phyloP scores from a whole-genome alignment of 2,113 vertebrate genomes.

The Osmerus eperlanus region DNA sequence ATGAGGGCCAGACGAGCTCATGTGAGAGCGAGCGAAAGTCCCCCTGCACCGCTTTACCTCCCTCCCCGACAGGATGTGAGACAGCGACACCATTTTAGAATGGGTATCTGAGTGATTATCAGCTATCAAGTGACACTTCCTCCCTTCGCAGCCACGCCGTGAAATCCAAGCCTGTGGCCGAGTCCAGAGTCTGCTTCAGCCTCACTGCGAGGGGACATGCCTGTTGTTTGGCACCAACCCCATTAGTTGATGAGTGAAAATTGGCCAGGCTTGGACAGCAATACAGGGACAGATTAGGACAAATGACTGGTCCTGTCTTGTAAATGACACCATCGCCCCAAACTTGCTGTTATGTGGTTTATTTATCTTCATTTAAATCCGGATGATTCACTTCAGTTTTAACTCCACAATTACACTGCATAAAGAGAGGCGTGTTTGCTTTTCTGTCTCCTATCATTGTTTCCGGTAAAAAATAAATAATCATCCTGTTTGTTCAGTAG shows the following conservation, averaged over 20 bases:
- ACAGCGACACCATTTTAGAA: slow-evolving; percentile 9
- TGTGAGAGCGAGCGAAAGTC: slow-evolving; percentile 2
- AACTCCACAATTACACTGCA: not conserved
- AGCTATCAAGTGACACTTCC: slow-evolving; percentile 26
- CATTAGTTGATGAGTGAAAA: not conserved
- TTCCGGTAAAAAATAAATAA: not conserved
- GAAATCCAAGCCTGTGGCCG: slow-evolving; percentile 15
- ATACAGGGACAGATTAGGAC: not conserved
- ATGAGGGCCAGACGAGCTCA: not conserved
- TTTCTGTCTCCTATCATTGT: no score
- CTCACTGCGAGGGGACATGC: slow-evolving; percentile 1
- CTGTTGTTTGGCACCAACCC: slow-evolving; percentile 11
- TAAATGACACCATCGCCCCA: not conserved
- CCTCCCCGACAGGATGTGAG: slow-evolving; percentile 11
- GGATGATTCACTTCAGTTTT: no score
- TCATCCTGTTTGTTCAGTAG: not conserved
- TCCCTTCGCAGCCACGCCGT: slow-evolving; percentile 10
- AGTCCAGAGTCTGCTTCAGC: slow-evolving; percentile 6
- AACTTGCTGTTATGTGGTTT: no score
- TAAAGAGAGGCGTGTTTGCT: not conserved
- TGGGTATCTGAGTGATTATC: slow-evolving; percentile 9
- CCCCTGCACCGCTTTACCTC: not conserved
- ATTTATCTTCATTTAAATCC: no score
- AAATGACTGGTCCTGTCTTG: not conserved
- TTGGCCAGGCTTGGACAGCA: no score